Base-by-base conservation (phyloP, 2,888 invertebrate genomes). In the Leucozona laternaria region DNA sequence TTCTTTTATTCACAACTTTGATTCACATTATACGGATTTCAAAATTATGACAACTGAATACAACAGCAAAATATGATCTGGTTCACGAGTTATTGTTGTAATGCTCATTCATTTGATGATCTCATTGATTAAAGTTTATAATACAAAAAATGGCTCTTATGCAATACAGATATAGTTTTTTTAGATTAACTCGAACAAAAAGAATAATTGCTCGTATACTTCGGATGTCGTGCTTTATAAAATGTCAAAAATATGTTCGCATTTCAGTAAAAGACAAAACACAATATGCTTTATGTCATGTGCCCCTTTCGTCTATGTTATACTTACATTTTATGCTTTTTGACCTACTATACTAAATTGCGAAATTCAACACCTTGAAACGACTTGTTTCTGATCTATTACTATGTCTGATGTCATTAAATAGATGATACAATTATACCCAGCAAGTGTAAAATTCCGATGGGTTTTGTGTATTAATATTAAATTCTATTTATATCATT, bases 321-420 rank as follows among this genome's bases (percentile, higher is more conserved):
- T 8, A 5, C 6, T 31, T 45, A n/a, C n/a, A n/a, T 43, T 43
- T n/a, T n/a, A 0, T 45, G 8, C 17, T 45, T 3, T 15, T 37
- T 40, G 37, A 40, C 60, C 60, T 60, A 60, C 37, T 40, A n/a
- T 22, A 15, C 15, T 8, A 8, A 2, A 28, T 7, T n/a, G n/a
- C n/a, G 60, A 60, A 60, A 60, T 60, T 7, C 20, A 40, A 37
- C 40, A 40, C 60, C 31, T 37, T 22, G 2, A 13, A 28, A n/a
- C 8, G 17, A 40, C 22, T 43, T 62, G 25, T 43, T 43, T 62
- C 40, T 13, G 22, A 62, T 58, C 58, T 15, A 57, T 57, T 57
- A 57, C 15, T 22, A n/a, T n/a, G 60, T 60, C 60, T 60, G 20
- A 5, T n/a, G 31, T 13, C 13, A 58, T 15, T 37, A 58, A 37